Conservation (phyloP, 2,888 invertebrate species). For the Volucella zonaria region DNA sequence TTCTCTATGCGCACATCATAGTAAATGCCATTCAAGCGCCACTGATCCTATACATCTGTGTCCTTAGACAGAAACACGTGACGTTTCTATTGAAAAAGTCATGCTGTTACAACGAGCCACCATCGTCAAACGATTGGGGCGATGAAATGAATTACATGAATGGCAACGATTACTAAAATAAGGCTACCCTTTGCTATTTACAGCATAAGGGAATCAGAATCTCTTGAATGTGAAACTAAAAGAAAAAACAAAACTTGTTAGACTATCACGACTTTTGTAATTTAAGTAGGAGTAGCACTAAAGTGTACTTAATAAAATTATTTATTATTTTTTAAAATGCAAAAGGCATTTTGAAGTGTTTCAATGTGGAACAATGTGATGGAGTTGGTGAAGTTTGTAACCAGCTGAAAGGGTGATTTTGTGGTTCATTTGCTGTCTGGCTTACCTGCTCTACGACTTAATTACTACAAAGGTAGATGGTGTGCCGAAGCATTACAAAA, state of each 20-base stretch:
- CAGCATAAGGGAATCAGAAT: conserved; percentile 31
- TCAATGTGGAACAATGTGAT: neutral
- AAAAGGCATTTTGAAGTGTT: neutral
- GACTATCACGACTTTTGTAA: conserved; percentile 37
- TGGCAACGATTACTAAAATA: conserved; percentile 82
- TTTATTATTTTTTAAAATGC: conserved; percentile 65
- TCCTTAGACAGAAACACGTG: conserved; percentile 90
- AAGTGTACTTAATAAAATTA: conserved; percentile 72
- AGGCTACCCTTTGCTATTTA: neutral
- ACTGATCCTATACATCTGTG: conserved; percentile 89
- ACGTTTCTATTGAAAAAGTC: conserved; percentile 90
- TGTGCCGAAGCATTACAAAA: no score
- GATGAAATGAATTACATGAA: conserved; percentile 95
- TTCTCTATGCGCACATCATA: conserved; percentile 89
- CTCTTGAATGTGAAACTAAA: conserved; percentile 44
- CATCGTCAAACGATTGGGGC: conserved; percentile 92
- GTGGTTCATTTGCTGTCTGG: no score
- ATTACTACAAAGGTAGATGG: no score
- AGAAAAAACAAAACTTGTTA: conserved; percentile 38
- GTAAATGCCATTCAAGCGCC: conserved; percentile 90
- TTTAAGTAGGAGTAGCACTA: conserved; percentile 59
- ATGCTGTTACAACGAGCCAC: conserved; percentile 90
- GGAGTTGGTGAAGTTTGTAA: no score
- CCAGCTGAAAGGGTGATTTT: no score
- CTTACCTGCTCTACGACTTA: no score